Conservation (phyloP, 2,888 invertebrate species). For the Punctoribates punctum region DNA sequence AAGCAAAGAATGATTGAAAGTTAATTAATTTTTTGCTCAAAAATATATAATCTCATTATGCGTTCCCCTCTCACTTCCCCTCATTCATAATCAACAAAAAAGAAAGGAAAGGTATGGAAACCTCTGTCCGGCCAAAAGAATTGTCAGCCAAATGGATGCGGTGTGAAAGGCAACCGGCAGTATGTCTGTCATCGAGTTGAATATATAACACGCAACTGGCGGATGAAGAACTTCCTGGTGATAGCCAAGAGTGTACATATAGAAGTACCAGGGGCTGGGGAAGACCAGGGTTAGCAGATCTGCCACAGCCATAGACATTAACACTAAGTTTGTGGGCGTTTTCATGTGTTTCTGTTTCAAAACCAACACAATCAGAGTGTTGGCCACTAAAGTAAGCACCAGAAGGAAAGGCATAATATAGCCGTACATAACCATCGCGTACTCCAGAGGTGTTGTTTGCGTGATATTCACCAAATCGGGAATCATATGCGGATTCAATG, state of each 20-base stretch:
- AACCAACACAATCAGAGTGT: slow-evolving; percentile 86
- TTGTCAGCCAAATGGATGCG: slow-evolving; percentile 86
- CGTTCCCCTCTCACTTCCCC: too few relatives aligned
- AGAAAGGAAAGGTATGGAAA: too few relatives aligned
- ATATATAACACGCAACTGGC: slow-evolving; percentile 71
- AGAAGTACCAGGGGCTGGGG: slow-evolving; percentile 84
- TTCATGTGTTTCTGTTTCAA: slow-evolving; percentile 84
- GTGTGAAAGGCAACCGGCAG: slow-evolving; percentile 86
- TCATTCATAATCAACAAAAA: too few relatives aligned
- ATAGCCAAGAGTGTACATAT: slow-evolving; percentile 82
- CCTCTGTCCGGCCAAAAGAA: slow-evolving; percentile 83
- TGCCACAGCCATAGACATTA: slow-evolving; percentile 92
- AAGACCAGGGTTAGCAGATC: slow-evolving; percentile 88
- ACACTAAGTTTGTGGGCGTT: slow-evolving; percentile 84
- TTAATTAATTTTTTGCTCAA: too few relatives aligned
- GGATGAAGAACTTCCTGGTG: slow-evolving; percentile 75
- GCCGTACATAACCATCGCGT: slow-evolving; percentile 70
- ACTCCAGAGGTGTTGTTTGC: slow-evolving; percentile 57
- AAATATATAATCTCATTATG: too few relatives aligned
- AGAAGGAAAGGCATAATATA: slow-evolving; percentile 79
- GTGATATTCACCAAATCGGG: slow-evolving; percentile 47
- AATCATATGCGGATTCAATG: too few relatives aligned
- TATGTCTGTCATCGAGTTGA: slow-evolving; percentile 59
- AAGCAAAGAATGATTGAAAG: too few relatives aligned
- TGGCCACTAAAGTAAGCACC: slow-evolving; percentile 78